Evolutionary conservation across 2,797 vertebrate species (phyloP).

Genomic region (Pseudocheirus occidentalis): DNA sequence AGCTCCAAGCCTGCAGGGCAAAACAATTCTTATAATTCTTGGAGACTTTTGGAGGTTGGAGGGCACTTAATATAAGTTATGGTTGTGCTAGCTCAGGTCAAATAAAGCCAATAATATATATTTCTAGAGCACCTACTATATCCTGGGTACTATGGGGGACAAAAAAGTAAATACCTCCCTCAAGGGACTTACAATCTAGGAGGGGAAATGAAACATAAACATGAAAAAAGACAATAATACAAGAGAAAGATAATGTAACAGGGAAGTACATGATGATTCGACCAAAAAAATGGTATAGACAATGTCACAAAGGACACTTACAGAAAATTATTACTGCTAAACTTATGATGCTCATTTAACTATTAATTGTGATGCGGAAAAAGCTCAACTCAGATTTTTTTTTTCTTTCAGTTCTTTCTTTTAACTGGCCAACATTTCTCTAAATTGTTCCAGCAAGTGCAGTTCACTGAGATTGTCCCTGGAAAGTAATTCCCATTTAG

Average conservation of each 20-base stretch:
- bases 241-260: background rate
- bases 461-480: background rate
- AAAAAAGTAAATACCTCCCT: background rate
- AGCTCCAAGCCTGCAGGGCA: background rate
- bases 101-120: background rate
- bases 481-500: background rate
- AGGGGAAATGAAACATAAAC: background rate
- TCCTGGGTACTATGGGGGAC: background rate
- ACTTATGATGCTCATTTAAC: background rate
- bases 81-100: background rate
- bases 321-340: background rate
- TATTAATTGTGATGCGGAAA: background rate
- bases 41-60: background rate
- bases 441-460: accelerated
- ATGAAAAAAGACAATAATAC: background rate
- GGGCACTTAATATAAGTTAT: background rate
- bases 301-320: background rate
- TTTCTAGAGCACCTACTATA: background rate
- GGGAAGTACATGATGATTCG: background rate
- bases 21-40: background rate
- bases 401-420: background rate
- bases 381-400: background rate
- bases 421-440: accelerated
- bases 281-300: background rate
- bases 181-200: background rate